Evolutionary conservation across 2,113 vertebrate genomes (phyloP).

Genomic region (Carassius auratus): DNA sequence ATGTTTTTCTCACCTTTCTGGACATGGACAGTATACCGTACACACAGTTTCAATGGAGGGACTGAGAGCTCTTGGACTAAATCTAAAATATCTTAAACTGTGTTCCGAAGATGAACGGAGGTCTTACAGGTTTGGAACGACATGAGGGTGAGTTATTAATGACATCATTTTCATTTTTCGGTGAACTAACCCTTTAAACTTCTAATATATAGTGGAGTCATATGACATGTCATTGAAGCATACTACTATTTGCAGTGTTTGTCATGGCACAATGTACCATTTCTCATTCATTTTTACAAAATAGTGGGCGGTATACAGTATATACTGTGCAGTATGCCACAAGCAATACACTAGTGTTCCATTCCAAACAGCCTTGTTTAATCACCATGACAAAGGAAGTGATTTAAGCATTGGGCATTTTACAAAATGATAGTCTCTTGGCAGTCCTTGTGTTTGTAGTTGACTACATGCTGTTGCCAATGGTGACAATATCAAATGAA

Average conservation of each 20-base stretch:
- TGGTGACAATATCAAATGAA: conserved; percentile 37
- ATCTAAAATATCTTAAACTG: no score
- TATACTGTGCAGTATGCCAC: neutral
- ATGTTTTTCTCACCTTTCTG: no score
- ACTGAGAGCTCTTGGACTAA: no score
- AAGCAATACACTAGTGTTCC: neutral
- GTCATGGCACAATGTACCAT: neutral
- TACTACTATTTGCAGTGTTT: neutral
- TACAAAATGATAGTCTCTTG: conserved; percentile 47
- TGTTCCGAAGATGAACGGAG: no score
- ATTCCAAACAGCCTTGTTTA: conserved; percentile 28
- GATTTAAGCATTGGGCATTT: conserved; percentile 45
- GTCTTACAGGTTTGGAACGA: no score
- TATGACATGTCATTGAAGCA: neutral
- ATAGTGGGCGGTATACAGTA: neutral
- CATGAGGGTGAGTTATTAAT: no score
- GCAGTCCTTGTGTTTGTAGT: conserved; percentile 34
- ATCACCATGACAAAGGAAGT: conserved; percentile 39
- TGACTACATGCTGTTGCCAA: conserved; percentile 30
- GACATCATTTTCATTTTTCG: no score
- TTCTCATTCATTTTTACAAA: neutral
- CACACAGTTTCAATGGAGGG: no score
- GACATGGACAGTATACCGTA: no score
- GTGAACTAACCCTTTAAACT: neutral
- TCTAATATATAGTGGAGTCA: neutral